These are phyloP conservation scores for Cantharis lateralis DNA, from an alignment of 2,888 invertebrate genomes.

Conservation along the genomic window DNA sequence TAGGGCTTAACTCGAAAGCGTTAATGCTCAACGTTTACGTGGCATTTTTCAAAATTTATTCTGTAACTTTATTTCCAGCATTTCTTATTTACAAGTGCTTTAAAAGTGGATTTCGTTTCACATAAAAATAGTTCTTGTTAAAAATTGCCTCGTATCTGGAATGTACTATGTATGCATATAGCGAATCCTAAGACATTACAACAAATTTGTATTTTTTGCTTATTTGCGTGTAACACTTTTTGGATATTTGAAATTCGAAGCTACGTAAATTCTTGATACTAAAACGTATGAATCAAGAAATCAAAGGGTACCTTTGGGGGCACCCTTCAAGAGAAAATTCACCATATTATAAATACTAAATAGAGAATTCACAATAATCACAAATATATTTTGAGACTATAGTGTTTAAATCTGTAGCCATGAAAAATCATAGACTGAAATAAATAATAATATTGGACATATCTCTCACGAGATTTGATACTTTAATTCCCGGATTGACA, in stretches of 20 bases:
- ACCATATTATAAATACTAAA: background rate
- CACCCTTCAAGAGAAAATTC: background rate
- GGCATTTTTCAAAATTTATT: background rate
- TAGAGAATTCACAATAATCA: no score
- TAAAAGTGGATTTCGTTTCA: background rate
- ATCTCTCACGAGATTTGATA: no score
- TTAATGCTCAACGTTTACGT: background rate
- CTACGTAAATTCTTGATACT: background rate
- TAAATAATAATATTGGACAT: no score
- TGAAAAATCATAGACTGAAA: no score
- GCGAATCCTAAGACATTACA: background rate
- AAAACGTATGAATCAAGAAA: no score
- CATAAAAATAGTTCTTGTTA: background rate
- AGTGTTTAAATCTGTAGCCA: no score
- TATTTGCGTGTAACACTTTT: background rate
- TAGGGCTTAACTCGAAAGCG: background rate
- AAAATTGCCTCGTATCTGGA: background rate
- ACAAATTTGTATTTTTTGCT: background rate
- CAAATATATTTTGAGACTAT: no score
- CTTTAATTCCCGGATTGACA: background rate
- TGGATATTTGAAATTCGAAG: background rate
- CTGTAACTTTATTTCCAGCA: background rate
- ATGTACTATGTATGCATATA: background rate
- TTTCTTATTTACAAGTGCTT: background rate
- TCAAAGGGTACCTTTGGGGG: no score